A percentile compares a stretch with the other conserved stretches of the same genome.
Evolutionary conservation across 2,797 vertebrate species (phyloP).

Genomic region (Anguilla pacifica): DNA sequence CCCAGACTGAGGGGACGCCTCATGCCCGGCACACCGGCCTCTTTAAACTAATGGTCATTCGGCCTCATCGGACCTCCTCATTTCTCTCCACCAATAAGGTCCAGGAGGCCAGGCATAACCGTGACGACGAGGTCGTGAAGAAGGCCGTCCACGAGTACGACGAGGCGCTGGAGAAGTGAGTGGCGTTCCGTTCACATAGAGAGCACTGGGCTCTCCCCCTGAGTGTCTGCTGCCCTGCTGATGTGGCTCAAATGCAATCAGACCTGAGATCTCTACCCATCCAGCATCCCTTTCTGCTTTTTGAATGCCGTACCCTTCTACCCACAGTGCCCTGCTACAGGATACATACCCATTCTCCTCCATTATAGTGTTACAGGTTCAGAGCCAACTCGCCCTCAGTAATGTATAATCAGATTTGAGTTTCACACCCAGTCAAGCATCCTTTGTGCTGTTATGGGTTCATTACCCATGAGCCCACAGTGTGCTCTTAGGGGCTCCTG

Average conservation of each 20-base stretch:
- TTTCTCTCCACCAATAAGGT: constrained; percentile 55
- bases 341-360: neutral
- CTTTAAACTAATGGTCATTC: too few species aligned
- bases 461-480: neutral
- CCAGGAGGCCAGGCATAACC: constrained; percentile 79
- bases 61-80: too few species aligned
- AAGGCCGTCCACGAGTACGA: constrained; percentile 86
- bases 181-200: neutral
- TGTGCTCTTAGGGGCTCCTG: neutral
- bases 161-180: constrained; percentile 83
- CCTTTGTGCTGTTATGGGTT: neutral
- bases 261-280: neutral
- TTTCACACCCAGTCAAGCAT: neutral
- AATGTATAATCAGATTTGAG: neutral
- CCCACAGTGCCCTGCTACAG: neutral
- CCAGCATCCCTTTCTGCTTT: neutral
- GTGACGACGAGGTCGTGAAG: constrained; percentile 83
- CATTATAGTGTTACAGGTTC: neutral
- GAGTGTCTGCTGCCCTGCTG: neutral
- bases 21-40: too few species aligned
- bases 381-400: neutral
- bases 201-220: neutral
- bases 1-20: too few species aligned
- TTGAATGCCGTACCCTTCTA: neutral
- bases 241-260: neutral